A percentile compares a stretch with the other conserved stretches of the same genome.
These are phyloP conservation scores for Anabas testudineus DNA, from an alignment of 2,797 vertebrate species.

Conservation along the genomic window DNA sequence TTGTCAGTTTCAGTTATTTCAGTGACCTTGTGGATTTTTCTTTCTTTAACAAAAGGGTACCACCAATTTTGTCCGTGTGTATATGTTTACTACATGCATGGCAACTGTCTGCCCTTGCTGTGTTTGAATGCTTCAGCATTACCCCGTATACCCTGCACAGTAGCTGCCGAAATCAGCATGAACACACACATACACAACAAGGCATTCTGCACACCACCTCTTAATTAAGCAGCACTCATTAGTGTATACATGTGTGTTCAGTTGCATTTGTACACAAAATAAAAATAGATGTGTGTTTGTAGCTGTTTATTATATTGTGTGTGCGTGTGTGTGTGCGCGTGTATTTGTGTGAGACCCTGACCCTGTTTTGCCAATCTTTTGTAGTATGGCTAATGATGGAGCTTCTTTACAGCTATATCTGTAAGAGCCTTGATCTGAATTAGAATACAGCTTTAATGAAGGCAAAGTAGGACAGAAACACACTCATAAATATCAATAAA, in stretches of 20 bases:
- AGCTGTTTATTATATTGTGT: conserved; percentile 47
- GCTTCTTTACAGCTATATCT: conserved; percentile 76
- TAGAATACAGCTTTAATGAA: conserved; percentile 71
- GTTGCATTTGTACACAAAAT: conserved; percentile 14
- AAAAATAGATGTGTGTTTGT: conserved; percentile 45
- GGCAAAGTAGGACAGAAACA: conserved; percentile 76
- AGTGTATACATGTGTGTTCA: conserved; percentile 52
- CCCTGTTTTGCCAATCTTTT: conserved; percentile 78
- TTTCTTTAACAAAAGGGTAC: too few species aligned
- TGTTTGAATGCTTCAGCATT: conserved; percentile 3
- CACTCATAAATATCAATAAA: conserved; percentile 51
- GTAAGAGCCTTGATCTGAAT: conserved; percentile 81
- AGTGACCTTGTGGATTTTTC: too few species aligned
- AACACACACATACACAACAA: conserved; percentile 10
- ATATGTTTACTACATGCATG: not conserved
- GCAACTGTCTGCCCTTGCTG: conserved; percentile 4
- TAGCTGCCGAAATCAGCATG: conserved; percentile 26
- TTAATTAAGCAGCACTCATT: conserved; percentile 70
- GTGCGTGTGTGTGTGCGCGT: conserved; percentile 16
- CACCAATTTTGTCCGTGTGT: too few species aligned
- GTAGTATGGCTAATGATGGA: conserved; percentile 83
- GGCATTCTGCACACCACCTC: conserved; percentile 35
- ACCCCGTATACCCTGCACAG: not conserved
- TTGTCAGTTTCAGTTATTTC: too few species aligned
- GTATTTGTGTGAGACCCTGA: conserved; percentile 55